Conservation (phyloP, 30 jellyfish, hydroid and myxozoan genomes). For the Chrysaora quinquecirrha region DNA sequence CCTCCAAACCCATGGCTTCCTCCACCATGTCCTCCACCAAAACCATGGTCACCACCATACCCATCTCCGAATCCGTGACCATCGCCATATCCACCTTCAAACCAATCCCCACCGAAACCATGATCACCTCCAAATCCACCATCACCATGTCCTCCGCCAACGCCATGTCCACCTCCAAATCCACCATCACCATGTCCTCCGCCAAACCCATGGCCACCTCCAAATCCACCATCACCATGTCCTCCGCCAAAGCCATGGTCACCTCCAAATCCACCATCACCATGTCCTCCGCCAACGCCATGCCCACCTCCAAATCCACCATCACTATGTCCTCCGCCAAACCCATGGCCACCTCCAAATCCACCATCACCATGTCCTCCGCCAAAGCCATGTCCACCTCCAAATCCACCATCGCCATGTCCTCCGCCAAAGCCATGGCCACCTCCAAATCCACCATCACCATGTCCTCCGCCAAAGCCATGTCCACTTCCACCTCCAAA, state of each 20-base stretch:
- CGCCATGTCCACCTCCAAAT: not conserved
- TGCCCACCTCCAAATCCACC: conserved; percentile 37
- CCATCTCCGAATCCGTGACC: conserved; percentile 15
- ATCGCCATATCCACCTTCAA: conserved; percentile 20
- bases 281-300: conserved; percentile 39
- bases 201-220: not conserved
- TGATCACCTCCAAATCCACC: conserved; percentile 55
- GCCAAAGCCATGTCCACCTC: conserved; percentile 21
- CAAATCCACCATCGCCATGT: conserved; percentile 55
- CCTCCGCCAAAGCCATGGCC: conserved; percentile 67
- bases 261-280: conserved; percentile 22
- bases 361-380: conserved; percentile 29
- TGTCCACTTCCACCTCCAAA: conserved; percentile 45
- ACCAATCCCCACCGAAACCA: conserved; percentile 41
- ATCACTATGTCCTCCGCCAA: conserved; percentile 11
- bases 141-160: conserved; percentile 19
- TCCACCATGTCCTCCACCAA: conserved; percentile 32
- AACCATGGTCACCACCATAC: conserved; percentile 41
- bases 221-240: not conserved
- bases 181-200: not conserved
- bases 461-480: conserved; percentile 78
- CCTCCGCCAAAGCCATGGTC: conserved; percentile 7
- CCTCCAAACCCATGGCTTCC: conserved; percentile 38
- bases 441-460: conserved; percentile 49
- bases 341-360: conserved; percentile 20